Conservation (phyloP, 1,140 invertebrate species). For the Zaprionus capensis region DNA sequence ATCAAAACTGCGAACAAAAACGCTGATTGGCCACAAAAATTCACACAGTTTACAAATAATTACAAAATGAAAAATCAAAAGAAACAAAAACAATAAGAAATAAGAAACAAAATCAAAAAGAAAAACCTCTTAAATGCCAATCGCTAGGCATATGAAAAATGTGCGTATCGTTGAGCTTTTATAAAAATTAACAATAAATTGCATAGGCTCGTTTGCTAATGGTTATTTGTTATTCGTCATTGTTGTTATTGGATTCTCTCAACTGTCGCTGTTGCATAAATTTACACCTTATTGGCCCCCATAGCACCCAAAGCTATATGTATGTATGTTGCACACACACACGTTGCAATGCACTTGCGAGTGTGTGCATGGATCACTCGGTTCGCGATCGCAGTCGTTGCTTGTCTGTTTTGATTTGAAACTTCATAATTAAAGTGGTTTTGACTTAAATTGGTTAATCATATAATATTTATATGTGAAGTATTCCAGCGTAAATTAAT, state of each 20-base stretch:
- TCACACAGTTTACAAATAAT: constrained; percentile 76
- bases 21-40: constrained; percentile 82
- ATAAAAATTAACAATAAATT: constrained; percentile 65
- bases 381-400: constrained; percentile 47
- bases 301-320: constrained; percentile 71
- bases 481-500: constrained; percentile 44
- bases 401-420: constrained; percentile 61
- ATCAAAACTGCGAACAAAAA: constrained; percentile 82
- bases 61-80: constrained; percentile 57
- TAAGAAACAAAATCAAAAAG: constrained; percentile 1
- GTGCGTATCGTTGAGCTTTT: constrained; percentile 67
- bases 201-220: constrained; percentile 70
- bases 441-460: constrained; percentile 82
- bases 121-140: constrained; percentile 56
- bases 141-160: constrained; percentile 63
- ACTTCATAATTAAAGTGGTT: constrained; percentile 78
- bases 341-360: not conserved
- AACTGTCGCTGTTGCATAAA: constrained; percentile 65
- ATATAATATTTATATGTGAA: constrained; percentile 71
- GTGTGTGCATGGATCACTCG: constrained; percentile 40
- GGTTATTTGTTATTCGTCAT: constrained; percentile 34
- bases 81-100: constrained; percentile 14
- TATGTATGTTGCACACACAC: constrained; percentile 39
- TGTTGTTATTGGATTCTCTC: constrained; percentile 47
- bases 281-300: constrained; percentile 83